Evolutionary conservation across 2,113 vertebrate species (phyloP), one percentile per base, ranked within the genome.

Genomic region (Colinus virginianus): DNA sequence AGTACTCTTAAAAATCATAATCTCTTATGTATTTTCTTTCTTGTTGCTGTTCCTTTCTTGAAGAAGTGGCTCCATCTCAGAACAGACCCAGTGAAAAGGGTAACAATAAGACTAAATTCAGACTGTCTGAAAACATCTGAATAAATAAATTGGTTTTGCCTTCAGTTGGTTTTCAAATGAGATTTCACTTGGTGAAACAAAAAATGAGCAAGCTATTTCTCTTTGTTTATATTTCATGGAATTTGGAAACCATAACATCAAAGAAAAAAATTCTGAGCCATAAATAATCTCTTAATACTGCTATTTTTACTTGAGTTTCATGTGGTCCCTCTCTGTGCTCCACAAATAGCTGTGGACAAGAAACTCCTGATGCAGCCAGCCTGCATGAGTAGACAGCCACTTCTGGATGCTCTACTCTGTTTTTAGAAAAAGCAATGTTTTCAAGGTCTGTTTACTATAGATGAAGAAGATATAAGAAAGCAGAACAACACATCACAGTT

Each of bases 391-490:
- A 64, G 58, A 34, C 13, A 93, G 49, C 22, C 45, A 58, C 61
- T 84, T n/a, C 43, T 74, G 28, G 58, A 48, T 71, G 43, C 22
- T 91, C 62, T 71, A 40, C 22, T 91, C 62, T 71, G 22, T 16
- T 93, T 91, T 90, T 38, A 75, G 10, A 21, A 76, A 90, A 86
- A 75, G 36, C 14, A 53, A 7, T 56, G 32, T 7, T 72, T 90
- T 95, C 55, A 78, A 77, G 69, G 16, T 90, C 64, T 71, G 25
- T 84, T 92, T 83, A 64, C 51, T 78, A 42, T 15, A 83, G 77
- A 71, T 64, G 46, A 88, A 79, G 86, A 87, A 34, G 30, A 51
- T 58, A 6, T 4, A 72, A 78, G 46, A 74, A 59, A 84, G 51
- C 43, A 84, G 38, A 85, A 85, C 23, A 93, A 51, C 17, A 61